phyloP scores from a whole-genome alignment of 2,113 vertebrate species.

The Vulpes ferrilata region DNA sequence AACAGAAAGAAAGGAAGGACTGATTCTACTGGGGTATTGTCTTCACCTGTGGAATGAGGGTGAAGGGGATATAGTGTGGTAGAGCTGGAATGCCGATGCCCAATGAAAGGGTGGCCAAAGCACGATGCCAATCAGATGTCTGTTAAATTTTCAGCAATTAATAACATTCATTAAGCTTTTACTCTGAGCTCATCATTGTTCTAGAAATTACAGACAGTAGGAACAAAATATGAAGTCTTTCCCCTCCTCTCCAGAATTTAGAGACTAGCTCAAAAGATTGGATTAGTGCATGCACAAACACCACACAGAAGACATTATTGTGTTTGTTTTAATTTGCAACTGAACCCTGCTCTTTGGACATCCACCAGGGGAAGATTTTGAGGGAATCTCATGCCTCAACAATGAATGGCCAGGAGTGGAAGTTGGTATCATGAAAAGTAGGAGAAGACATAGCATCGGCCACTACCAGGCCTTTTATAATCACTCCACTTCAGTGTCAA shows the following conservation, averaged over 20 bases:
- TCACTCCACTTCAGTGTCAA: neutral
- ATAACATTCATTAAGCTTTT: no score
- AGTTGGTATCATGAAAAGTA: neutral
- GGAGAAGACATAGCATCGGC: fast-evolving
- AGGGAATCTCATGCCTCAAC: neutral
- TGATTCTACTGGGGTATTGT: fast-evolving
- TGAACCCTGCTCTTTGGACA: neutral
- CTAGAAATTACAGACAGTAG: neutral
- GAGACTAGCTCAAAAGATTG: neutral
- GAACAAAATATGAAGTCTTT: neutral
- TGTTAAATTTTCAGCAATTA: neutral
- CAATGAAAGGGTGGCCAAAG: fast-evolving
- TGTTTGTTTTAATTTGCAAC: neutral
- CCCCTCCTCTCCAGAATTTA: neutral
- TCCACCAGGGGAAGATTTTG: neutral
- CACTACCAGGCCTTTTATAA: neutral
- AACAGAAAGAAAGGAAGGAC: neutral
- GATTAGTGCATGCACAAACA: neutral
- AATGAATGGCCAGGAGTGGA: neutral
- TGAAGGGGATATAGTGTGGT: fast-evolving
- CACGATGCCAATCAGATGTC: fast-evolving
- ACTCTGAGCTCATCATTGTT: neutral
- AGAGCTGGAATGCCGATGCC: fast-evolving
- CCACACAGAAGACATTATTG: neutral
- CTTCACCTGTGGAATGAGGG: neutral